Evolutionary conservation across 2,888 invertebrate species (phyloP).

Genomic region (Eudasyphora cyanicolor): DNA sequence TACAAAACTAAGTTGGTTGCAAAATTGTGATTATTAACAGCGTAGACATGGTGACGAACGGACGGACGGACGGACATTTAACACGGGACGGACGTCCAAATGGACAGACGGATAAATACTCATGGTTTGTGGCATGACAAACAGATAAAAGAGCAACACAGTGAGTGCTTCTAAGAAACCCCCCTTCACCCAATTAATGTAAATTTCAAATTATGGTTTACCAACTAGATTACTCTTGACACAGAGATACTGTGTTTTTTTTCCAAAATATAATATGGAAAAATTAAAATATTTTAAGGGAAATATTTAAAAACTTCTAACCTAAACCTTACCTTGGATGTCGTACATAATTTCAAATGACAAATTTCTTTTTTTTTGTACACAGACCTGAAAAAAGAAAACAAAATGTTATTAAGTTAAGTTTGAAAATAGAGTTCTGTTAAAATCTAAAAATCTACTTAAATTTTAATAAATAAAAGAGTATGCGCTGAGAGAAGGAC

Average conservation of each 20-base stretch:
- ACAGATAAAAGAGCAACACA: not conserved
- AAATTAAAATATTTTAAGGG: too few relatives aligned
- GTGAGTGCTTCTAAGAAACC: constrained; percentile 25
- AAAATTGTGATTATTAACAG: constrained; percentile 4
- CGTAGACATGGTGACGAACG: not conserved
- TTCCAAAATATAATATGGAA: too few relatives aligned
- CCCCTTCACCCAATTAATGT: constrained; percentile 47
- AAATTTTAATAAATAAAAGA: too few relatives aligned
- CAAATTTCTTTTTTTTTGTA: too few relatives aligned
- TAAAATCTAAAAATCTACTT: too few relatives aligned
- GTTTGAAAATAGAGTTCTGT: too few relatives aligned
- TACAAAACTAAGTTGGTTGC: not conserved
- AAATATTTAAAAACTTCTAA: too few relatives aligned
- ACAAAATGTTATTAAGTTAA: too few relatives aligned
- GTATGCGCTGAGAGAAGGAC: too few relatives aligned
- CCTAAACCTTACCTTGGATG: too few relatives aligned
- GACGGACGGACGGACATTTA: not conserved
- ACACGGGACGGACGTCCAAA: not conserved
- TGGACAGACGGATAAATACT: not conserved
- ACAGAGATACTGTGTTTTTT: constrained; percentile 3
- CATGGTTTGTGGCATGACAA: not conserved
- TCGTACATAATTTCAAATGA: too few relatives aligned
- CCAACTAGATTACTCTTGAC: constrained; percentile 10
- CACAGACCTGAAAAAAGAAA: too few relatives aligned
- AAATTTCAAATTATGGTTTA: constrained; percentile 45